Percentiles rank a stretch among this genome's conserved stretches.
Evolutionary conservation across 2,113 vertebrate species (phyloP).

Genomic region (Gobio gobio): DNA sequence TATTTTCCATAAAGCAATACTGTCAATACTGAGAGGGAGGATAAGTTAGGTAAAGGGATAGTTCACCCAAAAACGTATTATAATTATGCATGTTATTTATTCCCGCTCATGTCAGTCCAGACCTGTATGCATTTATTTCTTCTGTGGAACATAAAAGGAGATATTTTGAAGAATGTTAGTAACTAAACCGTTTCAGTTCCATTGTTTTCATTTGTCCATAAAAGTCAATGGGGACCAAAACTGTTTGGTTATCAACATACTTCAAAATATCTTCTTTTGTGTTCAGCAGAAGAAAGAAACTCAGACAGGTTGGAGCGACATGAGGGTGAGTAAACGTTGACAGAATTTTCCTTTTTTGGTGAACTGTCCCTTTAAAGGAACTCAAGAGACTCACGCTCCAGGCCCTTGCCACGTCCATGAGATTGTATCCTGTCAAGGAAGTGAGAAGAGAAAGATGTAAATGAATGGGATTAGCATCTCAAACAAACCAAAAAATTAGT

Average conservation of each 20-base stretch:
- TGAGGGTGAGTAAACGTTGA: neutral
- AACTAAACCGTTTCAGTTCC: too few relatives aligned
- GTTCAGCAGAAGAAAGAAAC: neutral
- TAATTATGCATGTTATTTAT: too few relatives aligned
- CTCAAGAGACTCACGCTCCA: constrained; percentile 76
- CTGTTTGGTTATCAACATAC: neutral
- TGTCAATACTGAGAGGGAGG: too few relatives aligned
- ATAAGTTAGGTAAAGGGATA: too few relatives aligned
- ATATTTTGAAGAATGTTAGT: too few relatives aligned
- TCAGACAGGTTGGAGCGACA: neutral
- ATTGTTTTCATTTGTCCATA: neutral
- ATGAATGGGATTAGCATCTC: neutral
- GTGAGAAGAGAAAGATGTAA: neutral
- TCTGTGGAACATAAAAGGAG: too few relatives aligned
- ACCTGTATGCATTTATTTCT: neutral
- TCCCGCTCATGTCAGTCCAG: neutral
- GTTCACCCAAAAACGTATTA: too few relatives aligned
- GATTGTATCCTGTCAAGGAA: constrained; percentile 79
- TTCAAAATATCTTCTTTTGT: neutral
- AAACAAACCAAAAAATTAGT: constrained; percentile 5
- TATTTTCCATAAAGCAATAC: too few relatives aligned
- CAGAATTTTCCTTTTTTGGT: neutral
- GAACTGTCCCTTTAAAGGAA: constrained; percentile 3
- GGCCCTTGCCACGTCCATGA: constrained; percentile 89
- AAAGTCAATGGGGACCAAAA: neutral